These are phyloP conservation scores for Musca domestica DNA, from an alignment of 1,140 invertebrate genomes.

Conservation along the genomic window DNA sequence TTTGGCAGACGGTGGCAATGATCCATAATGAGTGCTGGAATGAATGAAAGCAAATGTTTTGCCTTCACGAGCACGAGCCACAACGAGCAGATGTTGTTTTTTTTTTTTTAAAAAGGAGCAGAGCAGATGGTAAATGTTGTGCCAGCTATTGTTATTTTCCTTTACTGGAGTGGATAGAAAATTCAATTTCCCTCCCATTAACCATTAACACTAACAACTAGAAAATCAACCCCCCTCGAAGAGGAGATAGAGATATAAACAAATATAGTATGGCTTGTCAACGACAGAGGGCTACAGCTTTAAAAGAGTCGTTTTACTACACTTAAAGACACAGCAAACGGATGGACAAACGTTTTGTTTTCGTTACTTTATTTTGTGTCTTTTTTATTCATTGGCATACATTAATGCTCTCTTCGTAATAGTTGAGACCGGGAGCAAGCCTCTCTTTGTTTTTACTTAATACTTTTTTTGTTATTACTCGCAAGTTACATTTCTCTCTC, in stretches of 20 bases:
- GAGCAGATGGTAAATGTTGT: neutral
- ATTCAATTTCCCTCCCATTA: neutral
- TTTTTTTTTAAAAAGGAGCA: neutral
- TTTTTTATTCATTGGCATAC: too few species aligned
- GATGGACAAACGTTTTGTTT: too few species aligned
- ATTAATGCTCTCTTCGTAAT: too few species aligned
- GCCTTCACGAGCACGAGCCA: neutral
- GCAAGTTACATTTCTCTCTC: too few species aligned
- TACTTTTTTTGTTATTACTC: too few species aligned
- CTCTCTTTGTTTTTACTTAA: too few species aligned
- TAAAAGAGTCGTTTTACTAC: too few species aligned
- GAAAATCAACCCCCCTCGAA: conserved; percentile 2
- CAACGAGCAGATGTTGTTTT: neutral
- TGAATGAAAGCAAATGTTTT: neutral
- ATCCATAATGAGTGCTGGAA: neutral
- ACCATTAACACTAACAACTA: neutral
- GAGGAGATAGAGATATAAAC: neutral
- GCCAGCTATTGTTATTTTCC: neutral
- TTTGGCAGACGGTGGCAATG: conserved; percentile 13
- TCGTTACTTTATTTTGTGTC: too few species aligned
- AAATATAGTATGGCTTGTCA: too few species aligned
- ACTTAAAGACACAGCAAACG: too few species aligned
- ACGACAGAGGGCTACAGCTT: too few species aligned
- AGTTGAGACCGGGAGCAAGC: too few species aligned
- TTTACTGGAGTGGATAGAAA: neutral